Evolutionary conservation across 2,888 invertebrate species (phyloP), one percentile per base, ranked within the genome.

Genomic region (Hypolimnas misippus): DNA sequence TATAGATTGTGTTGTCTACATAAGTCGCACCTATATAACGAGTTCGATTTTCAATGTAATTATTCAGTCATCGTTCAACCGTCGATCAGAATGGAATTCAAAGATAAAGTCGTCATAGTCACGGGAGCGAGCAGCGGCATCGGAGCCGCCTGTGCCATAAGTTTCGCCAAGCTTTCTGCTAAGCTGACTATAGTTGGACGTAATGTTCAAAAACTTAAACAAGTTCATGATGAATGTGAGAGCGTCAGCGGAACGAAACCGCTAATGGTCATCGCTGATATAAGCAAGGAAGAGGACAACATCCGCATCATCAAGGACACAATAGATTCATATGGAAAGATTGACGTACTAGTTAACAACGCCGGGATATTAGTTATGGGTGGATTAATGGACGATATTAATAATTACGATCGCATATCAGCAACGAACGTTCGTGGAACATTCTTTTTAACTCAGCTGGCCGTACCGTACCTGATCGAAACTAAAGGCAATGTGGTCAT

Each of bases 81-180:
- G 67, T 73, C 79, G 77, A 76, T 77, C 68, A 74, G 68, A 65
- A 89, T 89, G 89, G 77, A 80, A 72, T 88, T 87, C 74, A 71
- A 70, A 16, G 73, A 81, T 53, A 87, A 87, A 83, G 88, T 89
- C 35, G 83, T 89, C 21, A 65, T 89, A 51, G 76, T 89, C 53
- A 89, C 89, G 2, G 89, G 89, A 3, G 87, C 87, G 8, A 87
- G 88, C 67, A 81, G 87, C 1, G 90, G 90, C 1, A 87, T 90
- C 46, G 90, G 90, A 16, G 84, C 87, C 3, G 77, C 81, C 10
- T 83, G 83, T 62, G 86, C 90, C 0, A 3, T 82, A 10, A 70
- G 71, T 38, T 88, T 90, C 57, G 87, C 89, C 0, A 78, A 79
- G 54, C 70, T 72, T 49, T 78, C 78, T 14, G 87, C 89, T 7